phyloP scores from a whole-genome alignment of 2,113 vertebrate genomes.

The Himantopus leucocephalus region DNA sequence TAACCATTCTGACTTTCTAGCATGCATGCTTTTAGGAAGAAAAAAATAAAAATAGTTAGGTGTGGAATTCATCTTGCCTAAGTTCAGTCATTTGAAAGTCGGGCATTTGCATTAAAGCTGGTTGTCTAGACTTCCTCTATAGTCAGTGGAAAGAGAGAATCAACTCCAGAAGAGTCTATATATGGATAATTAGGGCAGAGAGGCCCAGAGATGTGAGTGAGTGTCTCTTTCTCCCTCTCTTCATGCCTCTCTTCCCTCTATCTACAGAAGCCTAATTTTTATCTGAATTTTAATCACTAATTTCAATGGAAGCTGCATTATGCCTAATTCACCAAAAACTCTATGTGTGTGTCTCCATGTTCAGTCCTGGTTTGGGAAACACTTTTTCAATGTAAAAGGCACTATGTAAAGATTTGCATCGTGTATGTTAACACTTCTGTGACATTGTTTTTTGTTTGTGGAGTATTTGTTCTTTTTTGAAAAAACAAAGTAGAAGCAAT shows the following conservation, averaged over 20 bases:
- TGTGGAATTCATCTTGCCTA: neutral
- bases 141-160: neutral
- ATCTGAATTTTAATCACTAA: neutral
- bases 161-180: neutral
- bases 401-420: neutral
- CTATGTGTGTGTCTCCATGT: fast-evolving
- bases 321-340: neutral
- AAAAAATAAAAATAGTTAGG: neutral
- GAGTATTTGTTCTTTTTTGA: neutral
- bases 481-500: neutral
- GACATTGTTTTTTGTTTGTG: neutral
- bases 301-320: neutral
- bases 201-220: neutral
- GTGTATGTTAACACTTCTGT: neutral
- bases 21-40: fast-evolving
- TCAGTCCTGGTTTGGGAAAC: neutral
- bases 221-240: neutral
- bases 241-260: neutral
- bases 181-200: neutral
- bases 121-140: neutral
- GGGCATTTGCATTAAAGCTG: neutral
- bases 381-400: neutral
- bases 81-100: neutral
- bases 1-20: neutral
- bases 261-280: neutral